Conservation (phyloP, 2,113 vertebrate species). For the Lutjanus erythropterus region DNA sequence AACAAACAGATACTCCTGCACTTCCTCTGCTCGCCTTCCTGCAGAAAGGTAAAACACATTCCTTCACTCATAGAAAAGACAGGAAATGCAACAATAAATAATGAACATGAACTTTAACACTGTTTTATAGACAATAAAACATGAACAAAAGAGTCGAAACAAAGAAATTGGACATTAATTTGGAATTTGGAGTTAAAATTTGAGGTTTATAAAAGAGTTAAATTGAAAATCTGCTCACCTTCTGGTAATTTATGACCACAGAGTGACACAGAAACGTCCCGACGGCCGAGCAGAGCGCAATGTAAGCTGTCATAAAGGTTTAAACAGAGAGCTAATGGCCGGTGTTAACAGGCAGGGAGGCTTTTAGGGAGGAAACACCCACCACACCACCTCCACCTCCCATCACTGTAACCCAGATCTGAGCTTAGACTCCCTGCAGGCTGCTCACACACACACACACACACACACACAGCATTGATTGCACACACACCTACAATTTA, state of each 20-base stretch:
- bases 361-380: slow-evolving; percentile 45
- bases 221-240: background rate
- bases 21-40: slow-evolving; percentile 36
- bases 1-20: slow-evolving; percentile 13
- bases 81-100: slow-evolving; percentile 23
- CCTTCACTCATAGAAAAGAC: background rate
- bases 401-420: slow-evolving; percentile 38
- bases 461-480: too few species aligned
- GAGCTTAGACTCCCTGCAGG: slow-evolving; percentile 2
- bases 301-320: slow-evolving; percentile 48
- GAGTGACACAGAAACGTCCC: slow-evolving; percentile 11
- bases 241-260: background rate
- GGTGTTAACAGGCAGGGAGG: slow-evolving; percentile 34
- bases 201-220: background rate
- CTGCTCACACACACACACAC: background rate
- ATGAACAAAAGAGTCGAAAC: background rate
- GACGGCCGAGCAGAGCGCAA: slow-evolving; percentile 16
- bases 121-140: slow-evolving; percentile 8
- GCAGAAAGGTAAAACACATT: slow-evolving; percentile 50
- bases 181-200: background rate
- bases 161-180: background rate
- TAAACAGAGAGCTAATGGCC: slow-evolving; percentile 48
- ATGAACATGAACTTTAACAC: slow-evolving; percentile 21
- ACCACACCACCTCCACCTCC: slow-evolving; percentile 2
- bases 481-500: too few species aligned